Evolutionary conservation across 1,140 invertebrate species (phyloP).

Genomic region (Archivesica marissinica): DNA sequence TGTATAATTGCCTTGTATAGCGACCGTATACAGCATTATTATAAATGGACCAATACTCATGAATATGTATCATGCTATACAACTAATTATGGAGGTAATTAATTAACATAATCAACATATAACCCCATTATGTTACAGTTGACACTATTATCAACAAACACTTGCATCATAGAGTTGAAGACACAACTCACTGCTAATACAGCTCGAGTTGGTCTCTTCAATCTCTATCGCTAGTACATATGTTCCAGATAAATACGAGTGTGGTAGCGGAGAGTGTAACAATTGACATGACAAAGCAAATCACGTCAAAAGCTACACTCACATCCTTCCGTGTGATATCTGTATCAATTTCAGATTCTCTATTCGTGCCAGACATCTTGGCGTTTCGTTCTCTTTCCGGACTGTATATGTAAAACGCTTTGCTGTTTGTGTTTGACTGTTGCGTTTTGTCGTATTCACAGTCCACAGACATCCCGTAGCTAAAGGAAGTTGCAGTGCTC

Average conservation of each 20-base stretch:
- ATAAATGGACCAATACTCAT: too few species aligned
- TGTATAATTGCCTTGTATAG: too few species aligned
- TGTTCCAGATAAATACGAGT: background rate
- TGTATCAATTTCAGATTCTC: background rate
- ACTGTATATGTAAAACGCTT: background rate
- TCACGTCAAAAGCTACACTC: background rate
- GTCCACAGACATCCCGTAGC: background rate
- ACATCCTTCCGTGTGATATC: conserved; percentile 9
- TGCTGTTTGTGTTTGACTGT: background rate
- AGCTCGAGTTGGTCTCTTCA: too few species aligned
- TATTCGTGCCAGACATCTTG: background rate
- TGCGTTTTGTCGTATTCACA: background rate
- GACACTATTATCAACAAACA: too few species aligned
- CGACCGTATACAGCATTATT: too few species aligned
- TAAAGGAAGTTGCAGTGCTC: background rate
- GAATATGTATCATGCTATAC: too few species aligned
- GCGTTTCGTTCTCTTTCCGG: background rate
- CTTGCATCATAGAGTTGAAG: too few species aligned
- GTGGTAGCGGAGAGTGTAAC: background rate
- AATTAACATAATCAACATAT: too few species aligned
- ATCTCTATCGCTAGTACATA: background rate
- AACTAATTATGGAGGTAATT: too few species aligned
- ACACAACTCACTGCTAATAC: too few species aligned
- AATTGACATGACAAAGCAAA: background rate
- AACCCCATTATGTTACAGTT: too few species aligned